Percentiles rank a stretch among this genome's conserved stretches.
phyloP scores from a whole-genome alignment of 1,140 invertebrate genomes.

The Drosophila ananassae region DNA sequence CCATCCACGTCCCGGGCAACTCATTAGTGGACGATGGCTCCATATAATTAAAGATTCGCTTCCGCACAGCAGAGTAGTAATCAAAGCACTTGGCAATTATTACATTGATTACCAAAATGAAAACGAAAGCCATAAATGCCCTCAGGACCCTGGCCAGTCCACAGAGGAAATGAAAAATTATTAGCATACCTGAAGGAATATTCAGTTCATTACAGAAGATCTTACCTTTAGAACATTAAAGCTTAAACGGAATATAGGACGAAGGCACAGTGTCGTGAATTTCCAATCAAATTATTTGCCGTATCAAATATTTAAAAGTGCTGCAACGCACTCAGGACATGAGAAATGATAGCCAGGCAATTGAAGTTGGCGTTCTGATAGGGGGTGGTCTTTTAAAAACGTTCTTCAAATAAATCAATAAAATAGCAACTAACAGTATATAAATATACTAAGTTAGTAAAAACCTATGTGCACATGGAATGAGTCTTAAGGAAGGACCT shows the following conservation, averaged over 20 bases:
- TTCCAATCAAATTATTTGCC: conserved; percentile 77
- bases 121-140: conserved; percentile 51
- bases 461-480: not conserved
- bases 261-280: conserved; percentile 41
- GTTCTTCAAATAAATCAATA: not conserved
- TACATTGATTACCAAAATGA: conserved; percentile 62
- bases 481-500: not conserved
- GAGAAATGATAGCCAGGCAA: conserved; percentile 32
- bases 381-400: conserved; percentile 22
- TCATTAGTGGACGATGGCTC: conserved; percentile 60
- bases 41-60: conserved; percentile 58
- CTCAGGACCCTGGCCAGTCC: conserved; percentile 14
- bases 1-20: conserved; percentile 34
- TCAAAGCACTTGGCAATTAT: conserved; percentile 70
- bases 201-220: conserved; percentile 22
- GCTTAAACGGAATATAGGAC: conserved; percentile 28
- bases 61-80: conserved; percentile 29
- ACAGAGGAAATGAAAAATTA: conserved; percentile 25
- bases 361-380: conserved; percentile 30
- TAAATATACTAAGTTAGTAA: not conserved
- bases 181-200: conserved; percentile 17
- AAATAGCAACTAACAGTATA: not conserved
- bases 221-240: conserved; percentile 10
- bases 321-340: conserved; percentile 42
- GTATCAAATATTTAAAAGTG: conserved; percentile 72